Conservation (phyloP, 2,888 invertebrate genomes). For the Athetis lepigone region DNA sequence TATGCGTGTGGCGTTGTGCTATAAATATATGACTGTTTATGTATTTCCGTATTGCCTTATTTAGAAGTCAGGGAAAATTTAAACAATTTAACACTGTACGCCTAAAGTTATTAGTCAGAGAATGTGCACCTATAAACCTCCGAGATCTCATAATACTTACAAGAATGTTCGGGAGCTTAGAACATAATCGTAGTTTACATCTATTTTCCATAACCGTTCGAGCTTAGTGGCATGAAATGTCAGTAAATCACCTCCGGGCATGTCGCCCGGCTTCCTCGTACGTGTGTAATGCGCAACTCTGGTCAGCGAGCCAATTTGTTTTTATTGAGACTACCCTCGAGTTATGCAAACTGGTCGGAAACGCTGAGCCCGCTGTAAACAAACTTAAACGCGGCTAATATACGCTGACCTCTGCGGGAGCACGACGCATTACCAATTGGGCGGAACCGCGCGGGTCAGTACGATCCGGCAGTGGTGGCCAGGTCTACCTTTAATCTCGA, state of each 20-base stretch:
- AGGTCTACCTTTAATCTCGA: conserved; percentile 88
- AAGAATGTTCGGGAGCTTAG: conserved; percentile 54
- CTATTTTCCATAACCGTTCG: conserved; percentile 68
- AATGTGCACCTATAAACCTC: conserved; percentile 25
- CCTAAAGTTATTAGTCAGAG: conserved; percentile 10
- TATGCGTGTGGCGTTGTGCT: conserved; percentile 4
- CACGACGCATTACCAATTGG: conserved; percentile 51
- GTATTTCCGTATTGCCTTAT: not conserved
- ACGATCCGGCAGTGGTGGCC: conserved; percentile 72
- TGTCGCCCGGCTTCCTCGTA: conserved; percentile 88
- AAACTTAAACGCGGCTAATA: conserved; percentile 82
- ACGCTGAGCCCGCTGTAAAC: conserved; percentile 88
- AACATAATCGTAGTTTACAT: conserved; percentile 64
- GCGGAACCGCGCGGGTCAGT: conserved; percentile 67
- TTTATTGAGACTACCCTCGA: conserved; percentile 90
- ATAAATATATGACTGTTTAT: conserved; percentile 9
- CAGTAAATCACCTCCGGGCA: conserved; percentile 84
- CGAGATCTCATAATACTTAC: conserved; percentile 37
- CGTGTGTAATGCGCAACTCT: conserved; percentile 87
- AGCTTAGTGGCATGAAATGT: conserved; percentile 72
- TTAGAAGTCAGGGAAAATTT: conserved; percentile 7
- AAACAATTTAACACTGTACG: conserved; percentile 23
- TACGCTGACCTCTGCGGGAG: conserved; percentile 67
- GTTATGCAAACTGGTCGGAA: conserved; percentile 89
- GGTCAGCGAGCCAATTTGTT: conserved; percentile 89